Evolutionary conservation across 2,797 vertebrate species (phyloP), one percentile per base, ranked within the genome.

Genomic region (Naso thynnoides): DNA sequence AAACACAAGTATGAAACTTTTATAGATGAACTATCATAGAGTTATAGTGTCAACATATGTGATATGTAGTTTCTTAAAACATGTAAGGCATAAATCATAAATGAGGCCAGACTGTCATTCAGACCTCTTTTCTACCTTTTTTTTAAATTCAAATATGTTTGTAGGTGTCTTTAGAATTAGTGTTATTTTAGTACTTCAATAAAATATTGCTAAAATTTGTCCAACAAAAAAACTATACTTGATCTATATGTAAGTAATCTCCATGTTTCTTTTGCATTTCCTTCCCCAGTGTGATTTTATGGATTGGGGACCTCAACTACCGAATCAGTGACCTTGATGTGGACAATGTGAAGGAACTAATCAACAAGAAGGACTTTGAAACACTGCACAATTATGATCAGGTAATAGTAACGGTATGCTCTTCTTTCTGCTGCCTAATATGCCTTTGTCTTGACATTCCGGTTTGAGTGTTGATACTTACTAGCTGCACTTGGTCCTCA

Each of bases 251-350:
- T 0, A 57, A 44, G 27, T 50, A 16, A 9, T 55, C 24, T 58
- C 15, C 1, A 6, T 55, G 26, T 63, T 47, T 75, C 16, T 61
- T n/a, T 33, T 42, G 0, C 63, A 6, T 16, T 49, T 60, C 33
- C 39, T 48, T 66, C 53, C 33, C n/a, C 87, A 99, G 98, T 86
- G 92, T 96, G 56, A 90, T 99, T 82, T 90, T 99, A 2, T 99
- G 98, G 98, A 80, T 99, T 55, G 98, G 98, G 38, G 98, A 99
- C 92, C 95, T 99, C 64, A 99, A 99, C 95, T 99, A 99, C 91
- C 94, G 97, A 65, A 94, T 99, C 92, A 96, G 94, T 87, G 96
- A 98, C 0, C 92, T 98, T 71, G 96, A 97, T 1, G 92, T 95
- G 18, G 93, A 95, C n/a, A 84, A 80, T 48, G 96, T 98, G 80